Evolutionary conservation across 2,113 vertebrate species (phyloP).

Genomic region (Damaliscus lunatus): DNA sequence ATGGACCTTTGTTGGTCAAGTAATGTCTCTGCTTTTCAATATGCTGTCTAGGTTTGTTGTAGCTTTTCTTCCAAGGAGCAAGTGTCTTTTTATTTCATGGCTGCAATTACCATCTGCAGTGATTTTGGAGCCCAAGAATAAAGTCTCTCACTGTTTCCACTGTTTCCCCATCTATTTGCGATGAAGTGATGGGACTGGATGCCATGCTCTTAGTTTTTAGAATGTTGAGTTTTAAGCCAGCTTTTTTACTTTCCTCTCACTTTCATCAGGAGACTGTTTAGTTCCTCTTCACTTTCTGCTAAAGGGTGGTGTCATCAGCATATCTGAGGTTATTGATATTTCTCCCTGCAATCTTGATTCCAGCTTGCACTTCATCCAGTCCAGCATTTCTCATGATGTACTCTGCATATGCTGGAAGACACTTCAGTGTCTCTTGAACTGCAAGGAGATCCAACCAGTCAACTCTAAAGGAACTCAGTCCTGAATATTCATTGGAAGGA

Average conservation of each 20-base stretch:
- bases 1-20: fast-evolving
- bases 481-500: not conserved
- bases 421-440: not conserved
- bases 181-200: not conserved
- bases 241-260: not conserved
- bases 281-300: not conserved
- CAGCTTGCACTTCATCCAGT: not conserved
- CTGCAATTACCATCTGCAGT: not conserved
- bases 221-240: not conserved
- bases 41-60: not conserved
- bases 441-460: not conserved
- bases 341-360: not conserved
- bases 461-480: not conserved
- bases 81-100: not conserved
- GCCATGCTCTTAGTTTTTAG: not conserved
- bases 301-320: not conserved
- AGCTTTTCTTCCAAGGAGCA: not conserved
- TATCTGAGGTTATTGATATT: not conserved
- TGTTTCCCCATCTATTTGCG: not conserved
- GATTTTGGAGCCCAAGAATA: not conserved
- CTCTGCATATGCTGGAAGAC: not conserved
- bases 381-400: not conserved
- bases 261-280: not conserved
- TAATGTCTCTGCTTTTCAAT: not conserved
- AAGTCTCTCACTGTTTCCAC: not conserved